Evolutionary conservation across 92 coral and sea anemone species (phyloP), one percentile per base, ranked within the genome.

Genomic region (Anthopleura xanthogrammica): DNA sequence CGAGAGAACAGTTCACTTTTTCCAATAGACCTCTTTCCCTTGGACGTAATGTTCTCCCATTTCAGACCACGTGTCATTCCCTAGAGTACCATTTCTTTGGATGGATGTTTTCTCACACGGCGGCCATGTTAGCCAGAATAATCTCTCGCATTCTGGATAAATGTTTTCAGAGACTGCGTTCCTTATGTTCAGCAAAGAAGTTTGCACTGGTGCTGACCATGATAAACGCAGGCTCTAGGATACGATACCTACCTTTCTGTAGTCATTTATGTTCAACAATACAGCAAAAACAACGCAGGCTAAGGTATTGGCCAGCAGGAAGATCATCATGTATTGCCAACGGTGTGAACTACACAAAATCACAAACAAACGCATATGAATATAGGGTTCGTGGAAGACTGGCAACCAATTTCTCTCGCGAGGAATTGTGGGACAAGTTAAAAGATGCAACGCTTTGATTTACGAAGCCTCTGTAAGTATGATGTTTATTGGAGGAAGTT

Each of bases 241-340:
- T 1, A 29, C 0, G 36, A 29, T 42, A 50, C 77, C 75, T 77
- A 93, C 97, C 97, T 88, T 93, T 84, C 97, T 83, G 77, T 71
- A 91, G 89, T 93, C 97, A 76, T 83, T 85, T 6, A 93, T 85
- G 89, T 93, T 93, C 46, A 93, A 84, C 64, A 93, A 62, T 57
- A 91, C 79, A 6, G 94, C 97, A 23, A 91, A 85, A 11, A 82
- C 85, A 5, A 93, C 90, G 75, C 97, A 89, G 16, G 93, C 92
- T 76, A 93, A 77, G 4, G 97, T 85, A 70, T 93, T 93, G 42
- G 88, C 93, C 83, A 93, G 55, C 71, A 93, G 83, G 75, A 93
- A 93, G 78, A 93, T 91, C 97, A 93, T 93, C 83, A 91, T 91
- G 78, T 93, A 93, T 79, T 93, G 91, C 97, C 97, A 93, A 66